Base-by-base conservation (phyloP, 2,888 invertebrate genomes). In the Drosophila meridiana region DNA sequence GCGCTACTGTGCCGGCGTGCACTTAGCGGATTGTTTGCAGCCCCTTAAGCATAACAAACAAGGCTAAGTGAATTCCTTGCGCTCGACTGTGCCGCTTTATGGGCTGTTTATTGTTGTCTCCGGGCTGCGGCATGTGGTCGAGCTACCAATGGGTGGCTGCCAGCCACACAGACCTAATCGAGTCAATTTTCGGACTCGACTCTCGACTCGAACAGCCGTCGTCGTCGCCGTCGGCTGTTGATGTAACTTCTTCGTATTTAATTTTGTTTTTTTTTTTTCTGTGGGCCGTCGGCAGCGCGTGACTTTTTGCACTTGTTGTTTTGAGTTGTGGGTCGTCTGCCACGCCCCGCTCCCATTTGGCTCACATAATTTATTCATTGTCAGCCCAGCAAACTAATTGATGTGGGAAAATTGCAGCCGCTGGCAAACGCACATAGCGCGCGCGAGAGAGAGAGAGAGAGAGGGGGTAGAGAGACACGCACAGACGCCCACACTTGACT, bases 11-110 rank as follows among this genome's bases (percentile, higher is more conserved):
- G 45, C 34, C 48, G 66, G 66, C 83, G 89, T 91, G 91, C 93
- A 92, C 92, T 92, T 92, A 93, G 92, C 84, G 92, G 92, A 91
- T 92, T 92, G 92, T 92, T 92, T 91, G 88, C 84, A 86, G 88
- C 89, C 86, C 89, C 90, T 90, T 91, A 90, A 92, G 92, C 92
- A 92, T 92, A 92, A 92, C 91, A 92, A 92, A 92, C 91, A 92
- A 86, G 92, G 88, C 92, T 92, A 91, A 92, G 87, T 90, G 88
- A 91, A 89, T 92, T 88, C 80, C 84, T 87, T 83, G 79, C 86
- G 83, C 83, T 84, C 88, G 87, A 89, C 64, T 87, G 80, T 87
- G 82, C 90, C 87, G 90, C 90, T 87, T 90, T 90, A 90, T 90
- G 89, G 90, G 64, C 90, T 85, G 85, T 85, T 85, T 85, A 85